Evolutionary conservation across 2,888 invertebrate species (phyloP), one percentile per base, ranked within the genome.

Genomic region (Diarsia dahlii): DNA sequence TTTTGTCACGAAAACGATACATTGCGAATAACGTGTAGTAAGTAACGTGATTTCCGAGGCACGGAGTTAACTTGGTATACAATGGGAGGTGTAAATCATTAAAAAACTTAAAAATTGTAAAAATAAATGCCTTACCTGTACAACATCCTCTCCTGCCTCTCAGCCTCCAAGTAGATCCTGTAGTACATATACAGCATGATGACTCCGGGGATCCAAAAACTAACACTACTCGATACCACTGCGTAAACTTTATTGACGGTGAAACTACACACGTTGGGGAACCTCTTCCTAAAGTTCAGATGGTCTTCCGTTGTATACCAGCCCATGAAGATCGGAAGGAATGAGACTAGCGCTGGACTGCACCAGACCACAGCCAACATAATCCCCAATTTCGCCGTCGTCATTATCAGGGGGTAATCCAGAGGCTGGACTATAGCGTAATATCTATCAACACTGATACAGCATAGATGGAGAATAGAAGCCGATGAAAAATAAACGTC

Each of bases 401-500:
- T 99, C 98, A 99, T 99, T 85, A 99, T 99, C 86, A 98, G 94
- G 0, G 99, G 99, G 94, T 99, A 99, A 93, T 99, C 99, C 87
- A 99, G 93, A 0, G 99, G 99, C 87, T 99, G 98, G 28, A 99
- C 99, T 80, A 99, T 99, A 8, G 99, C 99, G 93, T 98, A 99
- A 92, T 99, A 99, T 88, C 98, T 97, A 91, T 98, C 98, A 50
- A 98, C 98, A 88, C 98, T 98, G 89, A 98, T 99, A 94, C 99
- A 99, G 93, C 99, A 99, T 73, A 99, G 95, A 95, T 99, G 99
- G 34, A 99, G 97, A 76, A 99, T 99, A 20, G 99, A 99, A 0
- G 99, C 99, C 1, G 98, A 99, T 87, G 98, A 99, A 93, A 99
- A 99, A 91, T 99, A 99, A 1, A 99, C 99, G 93, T 99, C 99